Base-by-base conservation (phyloP, 2,888 invertebrate species). In the Stictocephala bisonia region DNA sequence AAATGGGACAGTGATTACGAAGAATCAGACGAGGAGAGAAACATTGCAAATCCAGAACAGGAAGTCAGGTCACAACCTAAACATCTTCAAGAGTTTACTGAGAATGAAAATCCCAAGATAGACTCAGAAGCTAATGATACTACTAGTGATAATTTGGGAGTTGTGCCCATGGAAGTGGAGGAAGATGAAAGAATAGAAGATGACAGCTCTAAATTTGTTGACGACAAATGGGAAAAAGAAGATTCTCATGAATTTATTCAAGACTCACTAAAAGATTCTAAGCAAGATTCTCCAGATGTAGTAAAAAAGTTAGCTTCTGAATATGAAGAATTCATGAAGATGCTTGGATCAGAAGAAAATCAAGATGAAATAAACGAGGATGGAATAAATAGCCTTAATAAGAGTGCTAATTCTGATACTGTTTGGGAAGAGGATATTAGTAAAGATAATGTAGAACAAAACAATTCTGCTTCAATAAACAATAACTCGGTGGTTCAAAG, bases 291-390 rank as follows among this genome's bases (percentile, higher is more conserved):
- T 29, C 40, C 66, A 26, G 70, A 72, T 70, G 56, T 53, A 26
- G 73, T 64, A 51, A 68, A 76, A 44, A 84, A 85, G 74, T 80
- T 85, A 29, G 85, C 82, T 0, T 85, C 85, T 1, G 87, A 88
- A 78, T 88, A 88, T 76, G 88, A 88, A 78, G 86, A 88, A 78
- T 89, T 89, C 75, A 86, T 88, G 83, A 87, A 87, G 80, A 87
- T 87, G 77, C 86, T 87, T 1, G 84, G 83, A 64, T 82, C 82
- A 24, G 83, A 84, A 73, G 78, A 80, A 18, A 69, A 48, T 20
- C 70, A 18, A 40, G 44, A 18, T 31, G 26, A 31, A 26, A 24
- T 2, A 9, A 31, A 66, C 22, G 50, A 35, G n/a, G 40, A 66
- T 18, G 20, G n/a, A 27, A 29, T 48, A 53, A 24, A 13, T 13